phyloP scores from a whole-genome alignment of 2,888 invertebrate genomes.

The Harpalus rufipes region DNA sequence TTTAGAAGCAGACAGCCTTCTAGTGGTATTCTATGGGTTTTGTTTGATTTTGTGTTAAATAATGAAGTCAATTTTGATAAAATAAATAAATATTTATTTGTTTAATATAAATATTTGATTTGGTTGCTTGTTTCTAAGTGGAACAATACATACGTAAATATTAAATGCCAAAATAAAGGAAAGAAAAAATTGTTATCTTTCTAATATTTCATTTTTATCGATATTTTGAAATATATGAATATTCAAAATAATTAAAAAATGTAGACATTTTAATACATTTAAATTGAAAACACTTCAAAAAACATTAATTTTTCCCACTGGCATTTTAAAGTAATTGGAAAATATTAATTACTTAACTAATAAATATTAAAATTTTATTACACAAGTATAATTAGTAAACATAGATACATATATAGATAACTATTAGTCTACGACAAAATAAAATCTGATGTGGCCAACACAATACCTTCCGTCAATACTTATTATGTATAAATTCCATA shows the following conservation, averaged over 20 bases:
- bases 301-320: not conserved
- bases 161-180: too few species aligned
- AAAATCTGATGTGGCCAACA: too few species aligned
- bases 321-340: not conserved
- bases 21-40: not conserved
- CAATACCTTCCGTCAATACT: too few species aligned
- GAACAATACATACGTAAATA: not conserved
- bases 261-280: too few species aligned
- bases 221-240: too few species aligned
- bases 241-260: not conserved
- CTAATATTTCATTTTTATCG: too few species aligned
- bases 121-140: slow-evolving; percentile 20
- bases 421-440: not conserved
- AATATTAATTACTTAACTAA: not conserved
- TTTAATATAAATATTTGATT: slow-evolving; percentile 20
- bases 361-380: not conserved
- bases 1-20: slow-evolving; percentile 7
- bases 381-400: not conserved
- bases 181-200: too few species aligned
- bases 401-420: not conserved
- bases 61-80: slow-evolving; percentile 23
- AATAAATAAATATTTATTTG: slow-evolving; percentile 3
- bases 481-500: too few species aligned
- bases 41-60: not conserved
- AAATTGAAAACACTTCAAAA: too few species aligned